Evolutionary conservation across 2,113 vertebrate species (phyloP).

Genomic region (Triplophysa dalaica): DNA sequence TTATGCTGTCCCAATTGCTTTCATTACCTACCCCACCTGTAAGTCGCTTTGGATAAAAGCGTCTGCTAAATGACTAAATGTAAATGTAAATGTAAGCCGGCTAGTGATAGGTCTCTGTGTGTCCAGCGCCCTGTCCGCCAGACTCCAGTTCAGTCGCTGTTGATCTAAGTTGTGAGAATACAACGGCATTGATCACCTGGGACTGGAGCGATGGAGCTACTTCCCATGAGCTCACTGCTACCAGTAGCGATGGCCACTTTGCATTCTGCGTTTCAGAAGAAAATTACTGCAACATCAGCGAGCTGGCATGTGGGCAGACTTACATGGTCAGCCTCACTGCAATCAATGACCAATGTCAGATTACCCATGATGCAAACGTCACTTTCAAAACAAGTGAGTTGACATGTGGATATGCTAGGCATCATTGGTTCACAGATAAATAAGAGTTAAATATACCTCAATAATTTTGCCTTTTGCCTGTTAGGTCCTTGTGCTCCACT

Average conservation of each 20-base stretch:
- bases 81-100: too few species aligned
- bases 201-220: conserved; percentile 53
- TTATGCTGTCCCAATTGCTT: too few species aligned
- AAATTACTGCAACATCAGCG: conserved; percentile 60
- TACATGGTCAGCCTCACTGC: conserved; percentile 67
- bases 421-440: neutral
- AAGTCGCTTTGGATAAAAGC: too few species aligned
- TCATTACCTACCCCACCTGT: too few species aligned
- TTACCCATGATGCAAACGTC: conserved; percentile 34
- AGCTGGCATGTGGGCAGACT: conserved; percentile 68
- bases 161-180: conserved; percentile 62
- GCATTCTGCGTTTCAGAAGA: conserved; percentile 57
- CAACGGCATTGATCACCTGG: conserved; percentile 67
- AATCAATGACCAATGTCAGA: conserved; percentile 59
- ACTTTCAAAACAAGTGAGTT: conserved; percentile 73
- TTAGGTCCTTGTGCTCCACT: conserved; percentile 73
- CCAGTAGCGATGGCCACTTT: conserved; percentile 43
- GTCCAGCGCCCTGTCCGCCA: conserved; percentile 71
- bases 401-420: neutral
- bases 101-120: neutral
- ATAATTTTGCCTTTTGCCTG: neutral
- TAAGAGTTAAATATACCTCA: neutral
- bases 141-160: conserved; percentile 39
- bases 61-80: too few species aligned
- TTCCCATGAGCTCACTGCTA: conserved; percentile 64